phyloP scores from a whole-genome alignment of 2,797 vertebrate species.

The Lagorchestes hirsutus region DNA sequence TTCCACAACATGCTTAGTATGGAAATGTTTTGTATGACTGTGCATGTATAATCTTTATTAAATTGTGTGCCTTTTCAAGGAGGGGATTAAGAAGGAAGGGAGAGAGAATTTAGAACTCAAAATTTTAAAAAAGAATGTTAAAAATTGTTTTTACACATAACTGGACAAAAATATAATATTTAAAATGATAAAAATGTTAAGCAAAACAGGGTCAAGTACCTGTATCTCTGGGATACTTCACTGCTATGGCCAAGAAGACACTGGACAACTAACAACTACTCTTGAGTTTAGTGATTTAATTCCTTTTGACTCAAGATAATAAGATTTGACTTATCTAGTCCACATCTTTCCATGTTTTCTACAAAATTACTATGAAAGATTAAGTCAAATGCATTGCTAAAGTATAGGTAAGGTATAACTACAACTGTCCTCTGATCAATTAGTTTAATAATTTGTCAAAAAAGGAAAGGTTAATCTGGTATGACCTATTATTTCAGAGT shows the following conservation, averaged over 20 bases:
- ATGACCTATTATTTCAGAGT: too few relatives aligned
- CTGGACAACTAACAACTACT: not conserved
- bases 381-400: not conserved
- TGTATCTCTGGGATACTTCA: not conserved
- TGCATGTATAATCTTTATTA: not conserved
- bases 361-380: not conserved
- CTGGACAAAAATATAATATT: not conserved
- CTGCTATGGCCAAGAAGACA: too few relatives aligned
- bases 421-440: not conserved
- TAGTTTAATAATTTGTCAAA: not conserved
- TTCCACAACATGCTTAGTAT: too few relatives aligned
- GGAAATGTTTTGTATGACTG: not conserved
- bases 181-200: not conserved
- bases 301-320: not conserved
- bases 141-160: not conserved
- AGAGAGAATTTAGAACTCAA: not conserved
- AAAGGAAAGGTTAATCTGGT: not conserved
- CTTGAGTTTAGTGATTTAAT: not conserved
- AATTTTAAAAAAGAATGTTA: not conserved
- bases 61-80: not conserved
- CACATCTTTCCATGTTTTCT: not conserved
- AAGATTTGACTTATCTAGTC: not conserved
- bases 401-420: not conserved
- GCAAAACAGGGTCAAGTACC: not conserved
- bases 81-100: not conserved